Conservation (phyloP, 2,113 vertebrate species). For the Rhodinocichla rosea region DNA sequence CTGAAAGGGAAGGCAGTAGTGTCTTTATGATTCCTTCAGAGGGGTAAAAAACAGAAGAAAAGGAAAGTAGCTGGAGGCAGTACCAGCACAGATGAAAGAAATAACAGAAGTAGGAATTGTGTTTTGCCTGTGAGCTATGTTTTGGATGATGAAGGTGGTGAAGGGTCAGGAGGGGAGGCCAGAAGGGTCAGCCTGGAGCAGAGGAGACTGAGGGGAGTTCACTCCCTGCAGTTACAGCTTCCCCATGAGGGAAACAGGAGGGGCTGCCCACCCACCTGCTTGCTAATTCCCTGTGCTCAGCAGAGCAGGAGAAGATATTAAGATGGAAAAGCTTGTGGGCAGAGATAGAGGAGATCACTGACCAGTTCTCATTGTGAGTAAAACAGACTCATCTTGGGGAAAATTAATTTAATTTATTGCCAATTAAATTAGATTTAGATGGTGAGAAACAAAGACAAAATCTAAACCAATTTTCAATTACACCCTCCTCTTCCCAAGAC, state of each 20-base stretch:
- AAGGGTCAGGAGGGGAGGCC: not conserved
- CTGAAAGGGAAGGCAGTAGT: not conserved
- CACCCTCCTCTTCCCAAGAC: not conserved
- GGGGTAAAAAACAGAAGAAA: not conserved
- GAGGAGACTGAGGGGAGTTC: not conserved
- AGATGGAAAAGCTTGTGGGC: not conserved
- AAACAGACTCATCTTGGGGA: not conserved
- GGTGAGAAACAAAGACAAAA: not conserved
- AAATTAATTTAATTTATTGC: not conserved
- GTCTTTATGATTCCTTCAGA: not conserved
- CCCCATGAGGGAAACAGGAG: not conserved
- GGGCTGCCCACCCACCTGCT: not conserved
- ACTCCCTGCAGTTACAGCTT: not conserved
- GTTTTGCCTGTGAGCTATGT: not conserved
- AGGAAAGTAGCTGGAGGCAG: not conserved
- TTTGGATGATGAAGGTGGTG: not conserved
- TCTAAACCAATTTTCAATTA: not conserved
- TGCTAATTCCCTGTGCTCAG: accelerated
- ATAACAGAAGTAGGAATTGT: not conserved
- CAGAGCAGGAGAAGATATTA: not conserved
- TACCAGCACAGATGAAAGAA: not conserved
- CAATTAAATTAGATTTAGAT: not conserved
- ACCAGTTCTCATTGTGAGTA: accelerated
- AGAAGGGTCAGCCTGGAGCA: not conserved
- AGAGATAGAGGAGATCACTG: not conserved